phyloP scores from a whole-genome alignment of 2,888 invertebrate genomes.

The Drosophila mimetica region DNA sequence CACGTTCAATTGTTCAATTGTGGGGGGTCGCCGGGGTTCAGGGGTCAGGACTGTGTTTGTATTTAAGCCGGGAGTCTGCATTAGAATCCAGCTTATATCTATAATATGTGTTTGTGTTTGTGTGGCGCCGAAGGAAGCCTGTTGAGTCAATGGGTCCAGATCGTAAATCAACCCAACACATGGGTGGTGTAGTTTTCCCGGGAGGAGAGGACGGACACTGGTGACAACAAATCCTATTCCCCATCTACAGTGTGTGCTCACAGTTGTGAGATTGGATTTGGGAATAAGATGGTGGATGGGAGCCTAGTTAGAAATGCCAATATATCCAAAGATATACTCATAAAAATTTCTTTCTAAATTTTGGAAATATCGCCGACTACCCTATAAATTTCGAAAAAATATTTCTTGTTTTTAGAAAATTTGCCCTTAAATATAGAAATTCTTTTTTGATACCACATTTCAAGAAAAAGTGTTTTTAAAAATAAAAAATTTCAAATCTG shows the following conservation, averaged over 20 bases:
- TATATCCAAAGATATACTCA: not conserved
- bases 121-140: conserved; percentile 22
- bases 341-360: no score
- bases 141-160: conserved; percentile 23
- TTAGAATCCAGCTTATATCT: conserved; percentile 7
- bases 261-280: not conserved
- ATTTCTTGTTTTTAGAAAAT: no score
- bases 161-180: conserved; percentile 28
- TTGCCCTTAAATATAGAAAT: no score
- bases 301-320: not conserved
- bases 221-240: conserved; percentile 17
- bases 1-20: conserved; percentile 38
- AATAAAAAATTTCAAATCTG: no score
- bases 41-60: conserved; percentile 18
- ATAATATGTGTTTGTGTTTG: not conserved
- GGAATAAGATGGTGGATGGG: not conserved
- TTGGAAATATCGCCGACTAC: no score
- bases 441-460: no score
- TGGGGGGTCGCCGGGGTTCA: conserved; percentile 14
- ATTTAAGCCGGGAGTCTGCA: conserved; percentile 11
- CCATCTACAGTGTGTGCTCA: not conserved
- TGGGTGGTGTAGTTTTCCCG: conserved; percentile 16
- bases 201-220: conserved; percentile 7
- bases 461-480: no score
- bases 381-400: no score